phyloP scores from a whole-genome alignment of 2,113 vertebrate species.

The Hippocampus comes region DNA sequence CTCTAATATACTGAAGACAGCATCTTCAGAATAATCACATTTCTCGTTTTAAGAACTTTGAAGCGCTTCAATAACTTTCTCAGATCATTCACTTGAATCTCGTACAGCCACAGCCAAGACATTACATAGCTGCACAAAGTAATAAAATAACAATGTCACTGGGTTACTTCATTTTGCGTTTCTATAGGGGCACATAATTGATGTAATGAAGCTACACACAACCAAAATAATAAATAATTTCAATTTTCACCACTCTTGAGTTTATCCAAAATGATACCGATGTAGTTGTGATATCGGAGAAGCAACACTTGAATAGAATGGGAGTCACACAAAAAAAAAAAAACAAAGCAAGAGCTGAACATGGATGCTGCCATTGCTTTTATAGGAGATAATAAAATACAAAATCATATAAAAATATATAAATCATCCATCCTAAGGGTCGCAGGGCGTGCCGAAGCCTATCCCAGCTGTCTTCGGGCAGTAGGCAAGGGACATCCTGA shows the following conservation, averaged over 20 bases:
- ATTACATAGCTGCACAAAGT: constrained; percentile 4
- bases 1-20: neutral
- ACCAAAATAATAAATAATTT: neutral
- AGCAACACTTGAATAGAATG: no score
- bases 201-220: neutral
- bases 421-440: no score
- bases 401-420: no score
- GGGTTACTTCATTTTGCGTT: neutral
- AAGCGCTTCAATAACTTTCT: neutral
- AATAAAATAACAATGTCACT: neutral
- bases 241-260: neutral
- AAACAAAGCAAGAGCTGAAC: no score
- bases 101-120: neutral
- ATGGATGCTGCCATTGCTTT: neutral
- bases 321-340: no score
- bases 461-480: no score
- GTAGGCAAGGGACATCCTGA: no score
- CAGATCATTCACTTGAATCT: neutral
- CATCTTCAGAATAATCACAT: neutral
- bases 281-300: no score
- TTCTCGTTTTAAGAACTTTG: neutral
- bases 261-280: neutral
- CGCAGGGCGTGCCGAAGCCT: no score
- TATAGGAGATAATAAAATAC: neutral
- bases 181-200: neutral